Conservation (phyloP, 2,888 invertebrate species). For the Ametastegia equiseti region DNA sequence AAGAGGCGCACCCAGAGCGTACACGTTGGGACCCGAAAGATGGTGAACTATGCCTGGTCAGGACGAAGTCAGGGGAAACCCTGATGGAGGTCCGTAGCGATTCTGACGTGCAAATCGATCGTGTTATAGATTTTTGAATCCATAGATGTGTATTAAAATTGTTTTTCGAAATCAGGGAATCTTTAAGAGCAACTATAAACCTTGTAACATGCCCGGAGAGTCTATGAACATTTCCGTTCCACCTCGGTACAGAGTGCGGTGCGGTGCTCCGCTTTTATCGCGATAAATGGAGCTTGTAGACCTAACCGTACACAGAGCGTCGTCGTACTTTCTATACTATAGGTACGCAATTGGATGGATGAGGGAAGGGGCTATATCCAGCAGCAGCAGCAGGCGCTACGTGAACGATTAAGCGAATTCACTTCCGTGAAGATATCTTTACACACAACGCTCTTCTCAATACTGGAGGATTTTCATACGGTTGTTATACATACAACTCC, state of each 20-base stretch:
- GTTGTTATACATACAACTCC: neutral
- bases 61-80: too few relatives aligned
- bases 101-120: too few relatives aligned
- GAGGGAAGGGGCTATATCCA: conserved; percentile 6
- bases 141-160: neutral
- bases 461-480: neutral
- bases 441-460: neutral
- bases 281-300: conserved; percentile 48
- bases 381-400: neutral
- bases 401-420: conserved; percentile 40
- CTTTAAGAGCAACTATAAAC: neutral
- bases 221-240: conserved; percentile 39
- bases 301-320: conserved; percentile 34
- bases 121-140: neutral
- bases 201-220: neutral
- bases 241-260: conserved; percentile 34
- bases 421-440: conserved; percentile 29
- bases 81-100: too few relatives aligned
- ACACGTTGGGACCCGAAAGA: too few relatives aligned
- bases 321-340: conserved; percentile 45
- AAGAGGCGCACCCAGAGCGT: too few relatives aligned
- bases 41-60: too few relatives aligned
- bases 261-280: conserved; percentile 43
- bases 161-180: neutral
- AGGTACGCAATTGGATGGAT: conserved; percentile 10